Base-by-base conservation (phyloP, 2,113 vertebrate genomes). In the Elanoides forficatus region DNA sequence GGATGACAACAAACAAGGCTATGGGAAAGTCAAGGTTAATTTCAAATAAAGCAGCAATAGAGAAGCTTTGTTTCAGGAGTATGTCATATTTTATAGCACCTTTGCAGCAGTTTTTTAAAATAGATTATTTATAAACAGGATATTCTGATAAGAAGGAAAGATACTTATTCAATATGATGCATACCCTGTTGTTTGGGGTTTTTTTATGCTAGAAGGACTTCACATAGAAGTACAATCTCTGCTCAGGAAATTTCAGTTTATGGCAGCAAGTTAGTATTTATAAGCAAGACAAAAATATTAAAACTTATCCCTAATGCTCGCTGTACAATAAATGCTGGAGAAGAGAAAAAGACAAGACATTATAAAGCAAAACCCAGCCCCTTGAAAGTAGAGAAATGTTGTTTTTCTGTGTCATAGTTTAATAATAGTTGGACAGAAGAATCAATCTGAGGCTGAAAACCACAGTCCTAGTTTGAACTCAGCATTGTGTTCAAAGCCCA, bases 351-450 rank as follows among this genome's bases (percentile, higher is more conserved):
- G 43, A 68, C 45, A 58, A 60, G 52, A 85, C 68, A 59, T 75
- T 50, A 78, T 34, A 59, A 63, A 93, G 43, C 10, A 23, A 91
- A 93, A 95, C 50, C 22, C 34, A 56, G 55, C 65, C 68, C 73
- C 79, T n/a, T 86, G 92, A 93, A 97, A 93, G 53, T 30, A 84
- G 17, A 66, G 67, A 86, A 56, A 50, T 87, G 25, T 55, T 94
- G 67, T 34, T 96, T 90, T 88, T 89, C 92, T 90, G 88, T 96
- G 75, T 79, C 95, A 95, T 88, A 93, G 82, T 86, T 96, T 90
- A 97, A 96, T 90, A 97, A 74, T 47, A 96, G 32, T 81, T 96
- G 91, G 91, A 95, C 60, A 94, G 68, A 96, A 97, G 82, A 96
- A 93, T 72, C 60, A 91, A 92, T 93, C 74, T 96, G 74, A 34